Conservation (phyloP, 1,140 invertebrate species). For the Drosophila aff. region DNA sequence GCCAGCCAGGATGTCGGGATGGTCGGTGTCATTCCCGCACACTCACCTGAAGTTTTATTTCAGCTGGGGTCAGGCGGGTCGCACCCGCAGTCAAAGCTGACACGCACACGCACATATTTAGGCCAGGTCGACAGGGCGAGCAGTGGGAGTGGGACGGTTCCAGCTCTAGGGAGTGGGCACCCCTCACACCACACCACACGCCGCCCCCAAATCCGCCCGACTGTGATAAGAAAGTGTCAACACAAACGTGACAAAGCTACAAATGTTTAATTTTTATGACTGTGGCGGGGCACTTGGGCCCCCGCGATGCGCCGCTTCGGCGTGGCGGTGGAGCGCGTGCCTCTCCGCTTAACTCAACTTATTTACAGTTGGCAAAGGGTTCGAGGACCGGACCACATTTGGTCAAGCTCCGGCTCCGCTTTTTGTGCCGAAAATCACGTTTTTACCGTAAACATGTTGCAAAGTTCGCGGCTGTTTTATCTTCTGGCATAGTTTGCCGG, state of each 20-base stretch:
- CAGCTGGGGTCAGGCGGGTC: conserved; percentile 66
- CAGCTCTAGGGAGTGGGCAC: neutral
- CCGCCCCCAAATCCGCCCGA: conserved; percentile 45
- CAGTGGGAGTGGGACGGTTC: neutral
- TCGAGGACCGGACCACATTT: conserved; percentile 70
- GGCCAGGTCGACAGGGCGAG: conserved; percentile 59
- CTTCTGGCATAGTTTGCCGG: conserved; percentile 67
- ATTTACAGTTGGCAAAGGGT: conserved; percentile 76
- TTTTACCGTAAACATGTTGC: conserved; percentile 84
- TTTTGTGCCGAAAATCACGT: conserved; percentile 81
- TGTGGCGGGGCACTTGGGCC: conserved; percentile 30
- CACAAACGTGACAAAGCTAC: conserved; percentile 83
- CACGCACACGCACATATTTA: conserved; percentile 78
- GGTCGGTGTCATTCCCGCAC: conserved; percentile 18
- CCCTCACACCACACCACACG: neutral
- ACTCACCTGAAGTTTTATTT: conserved; percentile 60
- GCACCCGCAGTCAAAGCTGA: conserved; percentile 66
- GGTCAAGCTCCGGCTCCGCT: conserved; percentile 56
- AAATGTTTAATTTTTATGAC: conserved; percentile 84
- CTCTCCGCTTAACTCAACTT: conserved; percentile 73
- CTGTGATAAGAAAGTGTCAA: conserved; percentile 83
- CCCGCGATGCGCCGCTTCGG: conserved; percentile 6
- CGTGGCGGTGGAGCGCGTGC: conserved; percentile 45
- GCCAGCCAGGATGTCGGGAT: neutral
- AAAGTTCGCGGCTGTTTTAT: conserved; percentile 79